These are phyloP conservation scores for Zaprionus obscuricornis DNA, from an alignment of 2,888 invertebrate genomes.

Conservation along the genomic window DNA sequence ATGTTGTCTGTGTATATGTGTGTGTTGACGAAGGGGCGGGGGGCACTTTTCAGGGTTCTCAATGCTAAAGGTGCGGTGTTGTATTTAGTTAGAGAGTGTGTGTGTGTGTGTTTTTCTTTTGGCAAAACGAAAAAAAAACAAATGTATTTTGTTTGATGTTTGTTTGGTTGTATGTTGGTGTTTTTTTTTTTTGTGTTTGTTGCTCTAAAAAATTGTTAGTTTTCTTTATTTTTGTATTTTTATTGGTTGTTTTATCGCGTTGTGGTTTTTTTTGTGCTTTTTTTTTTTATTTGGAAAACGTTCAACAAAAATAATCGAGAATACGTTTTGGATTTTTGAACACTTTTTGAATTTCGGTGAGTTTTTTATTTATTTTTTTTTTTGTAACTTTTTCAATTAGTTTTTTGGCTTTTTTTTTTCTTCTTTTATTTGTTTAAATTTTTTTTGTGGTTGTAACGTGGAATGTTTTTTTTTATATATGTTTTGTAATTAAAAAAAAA, in stretches of 20 bases:
- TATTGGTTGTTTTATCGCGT: constrained; percentile 9
- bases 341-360: too few species aligned
- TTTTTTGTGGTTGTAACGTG: constrained; percentile 21
- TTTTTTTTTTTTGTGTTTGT: neutral
- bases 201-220: too few species aligned
- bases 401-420: too few species aligned
- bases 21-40: too few species aligned
- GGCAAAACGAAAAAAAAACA: constrained; percentile 34
- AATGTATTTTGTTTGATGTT: constrained; percentile 12
- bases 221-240: constrained; percentile 8
- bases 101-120: neutral
- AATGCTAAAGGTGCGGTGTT: too few species aligned
- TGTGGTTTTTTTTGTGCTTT: neutral
- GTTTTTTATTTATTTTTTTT: too few species aligned
- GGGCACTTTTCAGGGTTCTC: too few species aligned
- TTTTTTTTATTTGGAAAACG: neutral
- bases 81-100: constrained; percentile 1
- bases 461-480: too few species aligned
- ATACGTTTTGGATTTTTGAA: neutral
- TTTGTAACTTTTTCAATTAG: too few species aligned
- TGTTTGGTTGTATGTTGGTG: constrained; percentile 11
- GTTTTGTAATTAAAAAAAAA: too few species aligned
- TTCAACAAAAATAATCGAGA: too few species aligned
- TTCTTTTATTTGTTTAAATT: neutral
- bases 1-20: too few species aligned